These are phyloP conservation scores for Carcharodon carcharias DNA, from an alignment of 2,797 vertebrate species.

Conservation along the genomic window DNA sequence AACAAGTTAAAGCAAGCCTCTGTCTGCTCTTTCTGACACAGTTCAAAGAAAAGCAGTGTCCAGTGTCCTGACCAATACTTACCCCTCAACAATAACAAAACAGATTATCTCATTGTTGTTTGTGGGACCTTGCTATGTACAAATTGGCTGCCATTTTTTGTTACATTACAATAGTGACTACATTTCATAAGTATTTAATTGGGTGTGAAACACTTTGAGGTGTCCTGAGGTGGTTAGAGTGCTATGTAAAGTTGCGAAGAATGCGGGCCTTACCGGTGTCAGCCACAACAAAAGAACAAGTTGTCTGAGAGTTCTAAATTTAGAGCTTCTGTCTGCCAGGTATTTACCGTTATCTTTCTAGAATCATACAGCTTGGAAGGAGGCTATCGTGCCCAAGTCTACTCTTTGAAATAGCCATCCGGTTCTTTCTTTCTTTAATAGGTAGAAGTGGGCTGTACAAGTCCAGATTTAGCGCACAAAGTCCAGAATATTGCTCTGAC, in stretches of 20 bases:
- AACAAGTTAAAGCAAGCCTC: neutral
- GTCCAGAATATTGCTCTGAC: neutral
- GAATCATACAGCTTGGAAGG: neutral
- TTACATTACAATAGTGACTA: neutral
- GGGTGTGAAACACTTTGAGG: neutral
- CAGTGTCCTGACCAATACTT: neutral
- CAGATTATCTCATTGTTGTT: neutral
- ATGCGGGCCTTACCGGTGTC: neutral
- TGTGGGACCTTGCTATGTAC: neutral
- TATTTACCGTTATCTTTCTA: neutral
- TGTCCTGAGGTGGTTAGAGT: too few relatives aligned
- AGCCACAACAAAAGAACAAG: neutral
- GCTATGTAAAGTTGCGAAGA: neutral
- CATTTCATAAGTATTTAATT: neutral
- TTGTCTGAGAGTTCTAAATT: neutral
- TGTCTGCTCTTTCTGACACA: neutral
- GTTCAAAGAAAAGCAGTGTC: neutral
- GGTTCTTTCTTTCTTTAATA: neutral
- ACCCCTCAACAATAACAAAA: neutral
- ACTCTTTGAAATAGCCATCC: neutral
- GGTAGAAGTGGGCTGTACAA: neutral
- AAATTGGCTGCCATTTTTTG: neutral
- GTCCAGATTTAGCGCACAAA: neutral
- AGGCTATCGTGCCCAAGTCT: neutral
- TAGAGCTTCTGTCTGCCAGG: too few relatives aligned